Evolutionary conservation across 2,113 vertebrate genomes (phyloP).

Genomic region (Gulo gulo): DNA sequence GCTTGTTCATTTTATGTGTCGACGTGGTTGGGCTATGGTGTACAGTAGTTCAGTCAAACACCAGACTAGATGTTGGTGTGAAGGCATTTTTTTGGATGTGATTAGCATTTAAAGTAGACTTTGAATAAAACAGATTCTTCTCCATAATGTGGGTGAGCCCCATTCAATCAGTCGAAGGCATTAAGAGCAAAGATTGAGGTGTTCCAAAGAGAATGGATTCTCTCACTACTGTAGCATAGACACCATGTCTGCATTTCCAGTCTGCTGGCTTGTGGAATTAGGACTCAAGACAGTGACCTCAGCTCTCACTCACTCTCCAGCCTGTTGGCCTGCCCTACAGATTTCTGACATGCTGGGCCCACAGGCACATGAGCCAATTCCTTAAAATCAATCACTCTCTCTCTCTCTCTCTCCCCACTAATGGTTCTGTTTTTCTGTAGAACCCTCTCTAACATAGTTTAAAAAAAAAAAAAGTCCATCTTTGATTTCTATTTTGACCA

Average conservation of each 20-base stretch:
- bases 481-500: background rate
- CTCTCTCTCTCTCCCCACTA: too few species aligned
- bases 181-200: background rate
- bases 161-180: background rate
- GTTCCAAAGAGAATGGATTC: background rate
- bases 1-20: background rate
- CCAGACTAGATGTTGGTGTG: too few species aligned
- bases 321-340: background rate
- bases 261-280: background rate
- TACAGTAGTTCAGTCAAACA: background rate
- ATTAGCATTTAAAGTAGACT: background rate
- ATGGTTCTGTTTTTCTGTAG: background rate
- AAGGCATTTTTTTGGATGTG: background rate
- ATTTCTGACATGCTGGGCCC: background rate
- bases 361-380: background rate
- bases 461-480: background rate
- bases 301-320: background rate
- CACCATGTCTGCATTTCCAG: background rate
- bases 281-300: background rate
- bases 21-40: accelerated
- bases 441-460: background rate
- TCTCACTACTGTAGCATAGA: background rate
- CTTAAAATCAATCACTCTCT: background rate
- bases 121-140: background rate
- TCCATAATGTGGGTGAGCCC: too few species aligned